Conservation (phyloP, 2,113 vertebrate genomes). For the Triplophysa dalaica region DNA sequence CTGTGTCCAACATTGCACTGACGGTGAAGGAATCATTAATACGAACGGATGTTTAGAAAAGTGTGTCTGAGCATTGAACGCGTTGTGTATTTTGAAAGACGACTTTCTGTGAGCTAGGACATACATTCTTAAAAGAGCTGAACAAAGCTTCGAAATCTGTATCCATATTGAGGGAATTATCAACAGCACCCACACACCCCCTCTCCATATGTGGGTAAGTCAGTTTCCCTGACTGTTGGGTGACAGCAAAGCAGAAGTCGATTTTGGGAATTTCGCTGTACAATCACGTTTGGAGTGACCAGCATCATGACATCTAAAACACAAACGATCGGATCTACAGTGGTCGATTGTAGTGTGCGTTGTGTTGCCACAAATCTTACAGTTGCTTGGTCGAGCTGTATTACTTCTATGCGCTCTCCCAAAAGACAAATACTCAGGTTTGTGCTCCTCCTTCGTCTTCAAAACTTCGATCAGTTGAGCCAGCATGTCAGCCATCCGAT, state of each 20-base stretch:
- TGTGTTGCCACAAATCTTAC: constrained; percentile 3
- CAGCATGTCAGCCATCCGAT: constrained; percentile 13
- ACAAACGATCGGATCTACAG: neutral
- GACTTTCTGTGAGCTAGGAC: neutral
- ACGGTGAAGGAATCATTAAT: constrained; percentile 30
- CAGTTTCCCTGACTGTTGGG: constrained; percentile 37
- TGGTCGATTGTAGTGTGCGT: neutral
- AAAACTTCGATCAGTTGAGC: neutral
- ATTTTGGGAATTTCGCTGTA: neutral
- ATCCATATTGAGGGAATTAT: constrained; percentile 25
- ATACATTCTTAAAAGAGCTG: neutral
- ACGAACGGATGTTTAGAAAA: constrained; percentile 48
- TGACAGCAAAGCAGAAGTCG: neutral
- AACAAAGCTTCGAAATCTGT: constrained; percentile 17
- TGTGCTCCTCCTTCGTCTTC: neutral
- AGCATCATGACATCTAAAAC: neutral
- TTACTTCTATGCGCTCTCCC: neutral
- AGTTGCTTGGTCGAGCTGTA: too few relatives aligned
- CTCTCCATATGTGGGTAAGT: constrained; percentile 7
- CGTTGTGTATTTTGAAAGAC: constrained; percentile 38
- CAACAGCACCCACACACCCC: constrained; percentile 2
- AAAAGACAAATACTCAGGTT: too few relatives aligned
- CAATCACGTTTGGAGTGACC: constrained; percentile 23
- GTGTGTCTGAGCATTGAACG: constrained; percentile 22
- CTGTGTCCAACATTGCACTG: constrained; percentile 41